phyloP scores from a whole-genome alignment of 2,888 invertebrate genomes.

The Bhutanitis thaidina region DNA sequence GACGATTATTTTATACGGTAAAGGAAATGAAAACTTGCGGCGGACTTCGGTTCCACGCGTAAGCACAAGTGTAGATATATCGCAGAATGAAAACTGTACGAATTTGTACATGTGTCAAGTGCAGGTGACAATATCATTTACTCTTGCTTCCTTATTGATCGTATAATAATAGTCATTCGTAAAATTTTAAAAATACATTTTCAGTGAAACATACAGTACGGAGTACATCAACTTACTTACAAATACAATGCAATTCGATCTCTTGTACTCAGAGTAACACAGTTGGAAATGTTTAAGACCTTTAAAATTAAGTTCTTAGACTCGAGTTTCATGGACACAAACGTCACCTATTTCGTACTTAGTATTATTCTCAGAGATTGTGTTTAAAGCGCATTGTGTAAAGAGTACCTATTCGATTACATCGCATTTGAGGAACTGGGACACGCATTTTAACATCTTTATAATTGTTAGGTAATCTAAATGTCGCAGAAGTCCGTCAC shows the following conservation, averaged over 20 bases:
- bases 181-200: no score
- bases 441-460: slow-evolving; percentile 11
- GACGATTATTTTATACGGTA: slow-evolving; percentile 22
- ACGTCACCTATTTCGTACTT: no score
- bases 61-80: slow-evolving; percentile 39
- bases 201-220: no score
- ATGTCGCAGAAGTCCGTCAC: not conserved
- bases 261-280: no score
- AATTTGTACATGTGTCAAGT: slow-evolving; percentile 45
- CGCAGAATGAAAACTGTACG: slow-evolving; percentile 53
- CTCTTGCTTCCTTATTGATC: no score
- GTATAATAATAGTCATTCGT: no score
- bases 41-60: slow-evolving; percentile 20
- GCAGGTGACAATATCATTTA: slow-evolving; percentile 43
- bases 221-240: no score
- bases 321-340: no score
- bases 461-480: slow-evolving; percentile 19
- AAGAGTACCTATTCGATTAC: slow-evolving; percentile 15
- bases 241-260: no score
- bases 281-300: no score
- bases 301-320: no score
- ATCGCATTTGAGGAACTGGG: slow-evolving; percentile 4
- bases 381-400: slow-evolving; percentile 10
- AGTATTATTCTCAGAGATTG: not conserved
- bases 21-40: slow-evolving; percentile 27